phyloP scores from a whole-genome alignment of 2,797 vertebrate species.

The Allobates femoralis region DNA sequence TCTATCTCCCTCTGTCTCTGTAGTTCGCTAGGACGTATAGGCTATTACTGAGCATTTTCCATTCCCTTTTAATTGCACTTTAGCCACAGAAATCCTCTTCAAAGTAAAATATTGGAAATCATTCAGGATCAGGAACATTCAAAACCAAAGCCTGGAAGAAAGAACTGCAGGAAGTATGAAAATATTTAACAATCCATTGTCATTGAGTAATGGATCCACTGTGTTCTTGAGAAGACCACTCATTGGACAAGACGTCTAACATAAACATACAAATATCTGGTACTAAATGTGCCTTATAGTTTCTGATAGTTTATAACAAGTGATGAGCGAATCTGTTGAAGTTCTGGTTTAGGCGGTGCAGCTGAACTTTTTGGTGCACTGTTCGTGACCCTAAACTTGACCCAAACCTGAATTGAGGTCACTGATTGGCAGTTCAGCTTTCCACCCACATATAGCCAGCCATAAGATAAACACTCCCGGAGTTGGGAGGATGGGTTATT shows the following conservation, averaged over 20 bases:
- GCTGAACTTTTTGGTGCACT: no score
- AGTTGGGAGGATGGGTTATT: no score
- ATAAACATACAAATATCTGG: background rate
- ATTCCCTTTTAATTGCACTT: constrained; percentile 42
- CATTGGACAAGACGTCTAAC: background rate
- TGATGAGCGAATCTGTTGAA: no score
- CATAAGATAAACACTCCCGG: no score
- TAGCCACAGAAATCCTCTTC: constrained; percentile 39
- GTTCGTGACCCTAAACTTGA: no score
- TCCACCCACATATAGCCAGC: no score
- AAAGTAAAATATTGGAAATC: constrained; percentile 37
- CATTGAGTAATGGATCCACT: background rate
- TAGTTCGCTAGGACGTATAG: constrained; percentile 32
- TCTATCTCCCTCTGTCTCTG: constrained; percentile 37
- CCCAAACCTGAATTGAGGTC: no score
- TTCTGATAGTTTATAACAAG: background rate
- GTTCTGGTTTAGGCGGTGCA: no score
- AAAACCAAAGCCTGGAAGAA: background rate
- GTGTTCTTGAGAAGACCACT: background rate
- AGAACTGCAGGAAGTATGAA: background rate
- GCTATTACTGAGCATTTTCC: constrained; percentile 39
- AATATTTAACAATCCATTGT: background rate
- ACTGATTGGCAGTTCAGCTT: no score
- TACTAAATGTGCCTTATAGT: background rate
- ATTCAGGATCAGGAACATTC: background rate